Evolutionary conservation across 2,113 vertebrate species (phyloP), one percentile per base, ranked within the genome.

Genomic region (Mesitornis unicolor): DNA sequence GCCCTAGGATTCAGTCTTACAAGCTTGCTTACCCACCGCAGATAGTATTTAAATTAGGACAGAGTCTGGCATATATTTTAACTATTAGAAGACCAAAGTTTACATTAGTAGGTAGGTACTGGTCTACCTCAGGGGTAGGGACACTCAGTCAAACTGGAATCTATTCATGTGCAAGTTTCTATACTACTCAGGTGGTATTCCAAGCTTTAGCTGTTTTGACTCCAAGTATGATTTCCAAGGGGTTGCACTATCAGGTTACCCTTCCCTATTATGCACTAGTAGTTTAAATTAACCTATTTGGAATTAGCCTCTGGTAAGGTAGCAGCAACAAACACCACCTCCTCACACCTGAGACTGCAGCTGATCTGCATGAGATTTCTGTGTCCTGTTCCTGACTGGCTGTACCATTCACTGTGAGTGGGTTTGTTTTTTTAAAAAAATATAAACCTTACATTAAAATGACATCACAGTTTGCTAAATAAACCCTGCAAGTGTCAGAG

Each of bases 171-270:
- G 7, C 1, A 56, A 68, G 31, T 43, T 80, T 68, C 83, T 77
- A 4, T 10, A 53, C 14, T n/a, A 19, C 71, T 43, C 12, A 16
- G 59, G 45, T 28, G 50, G 40, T 16, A 64, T 20, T 60, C 67
- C 40, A 84, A 48, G 53, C 53, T 90, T 76, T n/a, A 76, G 40
- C 45, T 53, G 57, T 57, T 92, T 61, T 56, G 45, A 73, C 60
- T 92, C 60, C 89, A 96, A 31, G 48, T 94, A 84, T 77, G 61
- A 40, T 50, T 95, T 90, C 77, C 83, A 80, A 80, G 67, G 26
- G 50, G 57, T 13, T 76, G 43, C 21, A 57, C 21, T n/a, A 65
- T 89, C 76, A 77, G 14, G 14, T 94, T 77, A 70, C 28, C 31
- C 21, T 77, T 57, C 31, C 83, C 59, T 84, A 24, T 68, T 36